Conservation (phyloP, 2,797 vertebrate genomes). For the Rachycentron canadum region DNA sequence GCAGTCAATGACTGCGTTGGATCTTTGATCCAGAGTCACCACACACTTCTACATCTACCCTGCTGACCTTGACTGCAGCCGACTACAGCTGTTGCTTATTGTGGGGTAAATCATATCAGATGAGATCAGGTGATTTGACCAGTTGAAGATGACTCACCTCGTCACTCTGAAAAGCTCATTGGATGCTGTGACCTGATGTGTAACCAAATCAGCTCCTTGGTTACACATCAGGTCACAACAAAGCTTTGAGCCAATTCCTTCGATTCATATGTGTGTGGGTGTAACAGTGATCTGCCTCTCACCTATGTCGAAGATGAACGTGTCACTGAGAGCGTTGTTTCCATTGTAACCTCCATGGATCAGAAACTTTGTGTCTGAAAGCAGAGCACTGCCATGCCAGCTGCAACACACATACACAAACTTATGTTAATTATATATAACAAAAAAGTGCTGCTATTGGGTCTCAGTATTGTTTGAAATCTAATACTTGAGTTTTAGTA, state of each 20-base stretch:
- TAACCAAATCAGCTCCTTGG: background rate
- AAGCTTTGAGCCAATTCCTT: background rate
- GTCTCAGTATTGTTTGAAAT: background rate
- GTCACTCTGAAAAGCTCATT: too few species aligned
- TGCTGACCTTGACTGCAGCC: too few species aligned
- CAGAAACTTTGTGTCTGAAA: constrained; percentile 86
- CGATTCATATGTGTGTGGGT: background rate
- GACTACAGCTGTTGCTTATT: too few species aligned
- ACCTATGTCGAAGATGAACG: constrained; percentile 87
- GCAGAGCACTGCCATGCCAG: constrained; percentile 86
- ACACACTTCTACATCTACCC: too few species aligned
- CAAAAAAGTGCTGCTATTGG: background rate
- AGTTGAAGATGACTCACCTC: too few species aligned
- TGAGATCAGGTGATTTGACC: too few species aligned
- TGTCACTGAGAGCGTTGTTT: constrained; percentile 83
- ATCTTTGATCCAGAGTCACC: too few species aligned
- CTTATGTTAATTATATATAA: background rate
- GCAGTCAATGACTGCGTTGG: too few species aligned
- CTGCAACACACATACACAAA: constrained; percentile 66
- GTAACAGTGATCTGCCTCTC: constrained; percentile 27
- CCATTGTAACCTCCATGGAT: constrained; percentile 89
- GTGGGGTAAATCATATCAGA: too few species aligned
- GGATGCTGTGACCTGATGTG: too few species aligned
- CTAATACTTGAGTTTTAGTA: background rate
- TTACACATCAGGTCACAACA: too few species aligned